phyloP scores from a whole-genome alignment of 2,888 invertebrate genomes.

The Salpingus planirostris region DNA sequence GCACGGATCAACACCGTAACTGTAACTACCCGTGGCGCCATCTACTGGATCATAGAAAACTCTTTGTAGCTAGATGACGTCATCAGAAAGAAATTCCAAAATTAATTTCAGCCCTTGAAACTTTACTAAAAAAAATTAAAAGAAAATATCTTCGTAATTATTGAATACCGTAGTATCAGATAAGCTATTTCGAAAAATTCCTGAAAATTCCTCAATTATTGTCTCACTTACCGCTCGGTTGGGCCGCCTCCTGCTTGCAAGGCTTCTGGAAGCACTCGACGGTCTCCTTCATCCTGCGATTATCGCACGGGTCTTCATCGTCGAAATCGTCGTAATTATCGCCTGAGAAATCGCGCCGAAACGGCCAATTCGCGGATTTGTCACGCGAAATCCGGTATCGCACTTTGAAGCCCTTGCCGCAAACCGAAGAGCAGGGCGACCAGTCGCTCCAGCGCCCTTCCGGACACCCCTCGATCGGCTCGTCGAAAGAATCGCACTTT shows the following conservation, averaged over 20 bases:
- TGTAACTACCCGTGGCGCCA: too few relatives aligned
- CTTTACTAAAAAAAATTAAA: too few relatives aligned
- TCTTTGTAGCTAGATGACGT: too few relatives aligned
- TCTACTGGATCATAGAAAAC: too few relatives aligned
- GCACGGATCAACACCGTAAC: too few relatives aligned
- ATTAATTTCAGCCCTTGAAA: too few relatives aligned
- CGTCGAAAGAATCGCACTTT: slow-evolving; percentile 33
- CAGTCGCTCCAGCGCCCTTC: slow-evolving; percentile 70
- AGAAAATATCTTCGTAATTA: too few relatives aligned
- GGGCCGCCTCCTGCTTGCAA: slow-evolving; percentile 19
- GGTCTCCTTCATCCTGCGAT: slow-evolving; percentile 44
- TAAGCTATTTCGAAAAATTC: too few relatives aligned
- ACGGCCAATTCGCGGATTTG: slow-evolving; percentile 23
- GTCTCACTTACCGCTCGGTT: slow-evolving; percentile 21
- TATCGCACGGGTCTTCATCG: slow-evolving; percentile 40
- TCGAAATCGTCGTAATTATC: slow-evolving; percentile 30
- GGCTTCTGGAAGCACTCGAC: slow-evolving; percentile 39
- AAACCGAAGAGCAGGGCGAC: slow-evolving; percentile 71
- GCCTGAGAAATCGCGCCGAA: slow-evolving; percentile 11
- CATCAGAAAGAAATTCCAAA: too few relatives aligned
- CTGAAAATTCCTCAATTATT: too few relatives aligned
- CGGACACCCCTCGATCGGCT: slow-evolving; percentile 44
- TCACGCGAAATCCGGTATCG: slow-evolving; percentile 44
- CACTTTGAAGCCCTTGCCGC: slow-evolving; percentile 63
- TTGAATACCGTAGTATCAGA: too few relatives aligned